Conservation (phyloP, 37 sponge, comb jelly and placozoan species). For the Beroe forskalii region DNA sequence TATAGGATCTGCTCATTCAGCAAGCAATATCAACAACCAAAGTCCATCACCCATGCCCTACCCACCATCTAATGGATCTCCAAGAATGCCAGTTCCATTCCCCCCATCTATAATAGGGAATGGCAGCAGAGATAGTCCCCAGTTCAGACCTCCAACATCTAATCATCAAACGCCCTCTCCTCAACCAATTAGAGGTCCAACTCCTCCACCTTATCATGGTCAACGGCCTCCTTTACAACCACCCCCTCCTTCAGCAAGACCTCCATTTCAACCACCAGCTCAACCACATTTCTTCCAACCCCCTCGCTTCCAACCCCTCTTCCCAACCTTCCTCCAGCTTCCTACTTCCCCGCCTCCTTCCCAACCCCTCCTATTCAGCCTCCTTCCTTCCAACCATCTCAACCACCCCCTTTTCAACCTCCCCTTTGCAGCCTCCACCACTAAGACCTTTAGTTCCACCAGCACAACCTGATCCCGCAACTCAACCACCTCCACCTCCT, state of each 20-base stretch:
- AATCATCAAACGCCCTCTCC: not conserved
- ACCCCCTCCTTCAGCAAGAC: not conserved
- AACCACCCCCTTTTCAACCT: not conserved
- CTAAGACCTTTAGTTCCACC: not conserved
- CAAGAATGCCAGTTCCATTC: conserved; percentile 1
- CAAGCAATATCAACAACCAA: not conserved
- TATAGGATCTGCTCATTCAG: not conserved
- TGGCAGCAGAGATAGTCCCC: not conserved
- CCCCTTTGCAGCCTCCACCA: not conserved
- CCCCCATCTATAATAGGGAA: not conserved
- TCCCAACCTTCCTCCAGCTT: not conserved
- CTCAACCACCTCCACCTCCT: not conserved
- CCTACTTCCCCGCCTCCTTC: not conserved
- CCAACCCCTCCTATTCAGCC: not conserved
- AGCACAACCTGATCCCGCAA: conserved; percentile 1
- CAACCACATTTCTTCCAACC: not conserved
- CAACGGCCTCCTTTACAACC: not conserved
- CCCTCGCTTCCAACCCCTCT: not conserved
- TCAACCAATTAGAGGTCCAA: not conserved
- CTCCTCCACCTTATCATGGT: not conserved
- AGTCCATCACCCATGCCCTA: not conserved
- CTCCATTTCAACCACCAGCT: not conserved
- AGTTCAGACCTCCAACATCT: not conserved
- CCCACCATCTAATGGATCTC: not conserved
- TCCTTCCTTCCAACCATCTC: not conserved